Evolutionary conservation across 2,888 invertebrate species (phyloP).

Genomic region (Erebia palarica): DNA sequence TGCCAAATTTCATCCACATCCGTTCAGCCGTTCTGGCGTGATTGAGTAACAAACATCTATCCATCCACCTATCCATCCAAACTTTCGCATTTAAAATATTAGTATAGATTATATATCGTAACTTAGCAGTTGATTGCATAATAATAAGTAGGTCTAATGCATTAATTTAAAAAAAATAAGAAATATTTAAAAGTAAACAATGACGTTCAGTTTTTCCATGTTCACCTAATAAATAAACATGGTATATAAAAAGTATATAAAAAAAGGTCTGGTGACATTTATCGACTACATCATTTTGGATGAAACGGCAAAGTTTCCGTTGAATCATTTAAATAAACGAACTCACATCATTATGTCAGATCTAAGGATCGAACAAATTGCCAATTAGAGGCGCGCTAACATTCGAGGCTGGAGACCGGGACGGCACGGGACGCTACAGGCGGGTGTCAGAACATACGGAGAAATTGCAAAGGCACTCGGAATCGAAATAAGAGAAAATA

Average conservation of each 20-base stretch:
- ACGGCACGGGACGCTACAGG: constrained; percentile 50
- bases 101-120: no score
- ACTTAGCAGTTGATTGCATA: no score
- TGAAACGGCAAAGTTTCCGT: constrained; percentile 64
- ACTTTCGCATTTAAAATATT: no score
- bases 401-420: constrained; percentile 53
- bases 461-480: constrained; percentile 16
- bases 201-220: not conserved
- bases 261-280: constrained; percentile 44
- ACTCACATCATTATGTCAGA: constrained; percentile 80
- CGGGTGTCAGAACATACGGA: constrained; percentile 39
- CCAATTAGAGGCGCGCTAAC: constrained; percentile 74
- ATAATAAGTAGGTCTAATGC: not conserved
- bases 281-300: constrained; percentile 40
- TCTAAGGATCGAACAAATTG: constrained; percentile 82
- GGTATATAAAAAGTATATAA: constrained; percentile 35
- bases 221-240: not conserved
- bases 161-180: not conserved
- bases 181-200: constrained; percentile 1
- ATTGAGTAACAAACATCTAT: no score
- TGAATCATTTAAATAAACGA: constrained; percentile 82
- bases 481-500: not conserved
- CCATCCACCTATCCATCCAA: no score
- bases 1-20: no score
- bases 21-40: no score